phyloP scores from a whole-genome alignment of 1,140 invertebrate species.

The Drosophila pseudoananassae region DNA sequence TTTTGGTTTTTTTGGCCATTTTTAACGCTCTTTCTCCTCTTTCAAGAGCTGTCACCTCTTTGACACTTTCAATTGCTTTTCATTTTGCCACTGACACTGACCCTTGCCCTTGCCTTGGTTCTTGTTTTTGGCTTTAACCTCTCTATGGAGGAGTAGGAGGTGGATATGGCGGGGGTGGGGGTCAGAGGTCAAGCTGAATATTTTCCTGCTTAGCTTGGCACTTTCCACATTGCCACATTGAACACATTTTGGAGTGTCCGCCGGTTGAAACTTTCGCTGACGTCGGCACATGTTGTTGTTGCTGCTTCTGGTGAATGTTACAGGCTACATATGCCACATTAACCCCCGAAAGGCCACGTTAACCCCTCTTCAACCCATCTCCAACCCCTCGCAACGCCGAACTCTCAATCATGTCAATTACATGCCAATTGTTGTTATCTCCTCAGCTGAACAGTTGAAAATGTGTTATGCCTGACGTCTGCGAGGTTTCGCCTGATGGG shows the following conservation, averaged over 20 bases:
- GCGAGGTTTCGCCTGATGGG: slow-evolving; percentile 52
- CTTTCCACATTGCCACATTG: slow-evolving; percentile 43
- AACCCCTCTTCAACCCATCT: background rate
- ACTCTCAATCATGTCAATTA: slow-evolving; percentile 59
- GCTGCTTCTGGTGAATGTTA: slow-evolving; percentile 28
- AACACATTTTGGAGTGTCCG: slow-evolving; percentile 19
- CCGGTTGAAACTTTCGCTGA: slow-evolving; percentile 61
- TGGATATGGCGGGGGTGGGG: background rate
- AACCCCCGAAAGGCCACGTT: slow-evolving; percentile 27
- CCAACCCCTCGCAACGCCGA: background rate
- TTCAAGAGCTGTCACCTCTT: slow-evolving; percentile 11
- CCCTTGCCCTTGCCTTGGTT: background rate
- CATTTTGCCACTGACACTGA: slow-evolving; percentile 33
- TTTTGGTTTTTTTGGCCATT: background rate
- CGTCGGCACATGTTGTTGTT: slow-evolving; percentile 34
- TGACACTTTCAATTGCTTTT: slow-evolving; percentile 50
- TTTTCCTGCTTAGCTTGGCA: slow-evolving; percentile 65
- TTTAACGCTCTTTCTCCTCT: background rate
- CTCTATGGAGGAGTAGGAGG: background rate
- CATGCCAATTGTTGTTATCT: slow-evolving; percentile 60
- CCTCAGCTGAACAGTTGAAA: slow-evolving; percentile 46
- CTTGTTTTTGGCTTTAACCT: background rate
- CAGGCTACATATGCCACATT: slow-evolving; percentile 52
- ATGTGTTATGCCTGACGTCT: slow-evolving; percentile 60
- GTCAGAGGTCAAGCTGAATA: slow-evolving; percentile 1